A percentile compares a stretch with the other conserved stretches of the same genome.
Evolutionary conservation across 2,888 invertebrate genomes (phyloP).

Genomic region (Epinotia brunnichana): DNA sequence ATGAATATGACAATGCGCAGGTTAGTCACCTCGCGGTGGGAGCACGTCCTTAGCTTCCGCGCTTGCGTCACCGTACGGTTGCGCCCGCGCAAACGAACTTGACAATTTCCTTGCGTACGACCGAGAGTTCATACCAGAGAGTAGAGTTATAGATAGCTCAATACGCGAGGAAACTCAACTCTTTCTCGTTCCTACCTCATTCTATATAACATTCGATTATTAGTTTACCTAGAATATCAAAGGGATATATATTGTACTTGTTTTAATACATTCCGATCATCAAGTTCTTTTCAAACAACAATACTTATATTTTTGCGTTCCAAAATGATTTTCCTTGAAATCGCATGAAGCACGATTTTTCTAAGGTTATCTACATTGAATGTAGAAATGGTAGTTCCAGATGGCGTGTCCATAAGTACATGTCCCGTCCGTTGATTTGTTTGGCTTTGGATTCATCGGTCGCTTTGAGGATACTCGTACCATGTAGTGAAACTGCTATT

Average conservation of each 20-base stretch:
- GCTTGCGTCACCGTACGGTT: conserved; percentile 65
- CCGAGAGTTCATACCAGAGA: conserved; percentile 2
- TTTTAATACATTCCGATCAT: too few species aligned
- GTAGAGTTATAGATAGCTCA: not conserved
- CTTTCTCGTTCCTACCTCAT: not conserved
- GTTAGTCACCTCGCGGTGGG: conserved; percentile 64
- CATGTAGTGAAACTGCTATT: too few species aligned
- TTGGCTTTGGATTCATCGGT: not conserved
- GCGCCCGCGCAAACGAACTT: conserved; percentile 46
- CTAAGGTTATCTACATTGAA: too few species aligned
- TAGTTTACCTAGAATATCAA: too few species aligned
- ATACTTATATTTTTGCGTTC: too few species aligned
- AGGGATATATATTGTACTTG: too few species aligned
- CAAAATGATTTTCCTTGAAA: too few species aligned
- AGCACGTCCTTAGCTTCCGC: conserved; percentile 75
- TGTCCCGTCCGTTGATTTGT: not conserved
- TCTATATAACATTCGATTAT: not conserved
- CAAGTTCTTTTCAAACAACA: too few species aligned
- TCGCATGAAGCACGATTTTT: too few species aligned
- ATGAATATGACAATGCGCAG: conserved; percentile 63
- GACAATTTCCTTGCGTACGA: conserved; percentile 15
- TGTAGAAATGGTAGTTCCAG: not conserved
- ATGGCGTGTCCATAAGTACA: not conserved
- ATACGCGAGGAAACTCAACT: not conserved
- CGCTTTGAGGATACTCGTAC: not conserved